Percentiles rank a stretch among this genome's conserved stretches.
phyloP scores from a whole-genome alignment of 2,797 vertebrate species.

The Antrozous pallidus region DNA sequence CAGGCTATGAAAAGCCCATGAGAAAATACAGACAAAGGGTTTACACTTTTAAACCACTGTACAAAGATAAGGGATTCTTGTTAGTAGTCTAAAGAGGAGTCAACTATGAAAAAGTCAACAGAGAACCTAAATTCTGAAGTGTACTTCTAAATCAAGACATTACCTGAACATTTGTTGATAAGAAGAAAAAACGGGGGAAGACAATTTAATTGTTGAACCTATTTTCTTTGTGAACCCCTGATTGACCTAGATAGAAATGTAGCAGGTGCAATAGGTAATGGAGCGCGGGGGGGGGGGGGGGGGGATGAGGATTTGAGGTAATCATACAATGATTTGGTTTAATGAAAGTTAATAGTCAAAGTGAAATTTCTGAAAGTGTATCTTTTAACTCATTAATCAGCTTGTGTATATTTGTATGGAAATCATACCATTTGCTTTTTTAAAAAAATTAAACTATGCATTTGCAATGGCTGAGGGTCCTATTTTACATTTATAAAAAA shows the following conservation, averaged over 20 bases:
- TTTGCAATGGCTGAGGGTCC: neutral
- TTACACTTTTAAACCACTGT: neutral
- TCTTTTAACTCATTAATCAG: neutral
- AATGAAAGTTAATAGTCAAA: neutral
- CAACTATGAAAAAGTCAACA: neutral
- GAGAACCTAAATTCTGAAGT: neutral
- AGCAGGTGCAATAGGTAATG: neutral
- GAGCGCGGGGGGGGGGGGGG: neutral
- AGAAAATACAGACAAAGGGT: neutral
- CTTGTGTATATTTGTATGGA: neutral
- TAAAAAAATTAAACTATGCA: neutral
- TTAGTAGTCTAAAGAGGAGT: neutral
- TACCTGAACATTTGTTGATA: neutral
- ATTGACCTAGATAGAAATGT: slow-evolving; percentile 27
- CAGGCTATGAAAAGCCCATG: neutral
- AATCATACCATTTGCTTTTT: neutral
- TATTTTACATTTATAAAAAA: neutral
- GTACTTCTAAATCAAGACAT: neutral
- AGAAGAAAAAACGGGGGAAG: neutral
- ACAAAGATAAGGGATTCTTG: neutral
- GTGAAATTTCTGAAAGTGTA: slow-evolving; percentile 38
- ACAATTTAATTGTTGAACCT: neutral
- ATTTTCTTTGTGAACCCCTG: neutral
- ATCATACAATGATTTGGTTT: slow-evolving; percentile 5
- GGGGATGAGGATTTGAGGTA: neutral